Evolutionary conservation across 2,797 vertebrate species (phyloP).

Genomic region (Tympanoctomys barrerae): DNA sequence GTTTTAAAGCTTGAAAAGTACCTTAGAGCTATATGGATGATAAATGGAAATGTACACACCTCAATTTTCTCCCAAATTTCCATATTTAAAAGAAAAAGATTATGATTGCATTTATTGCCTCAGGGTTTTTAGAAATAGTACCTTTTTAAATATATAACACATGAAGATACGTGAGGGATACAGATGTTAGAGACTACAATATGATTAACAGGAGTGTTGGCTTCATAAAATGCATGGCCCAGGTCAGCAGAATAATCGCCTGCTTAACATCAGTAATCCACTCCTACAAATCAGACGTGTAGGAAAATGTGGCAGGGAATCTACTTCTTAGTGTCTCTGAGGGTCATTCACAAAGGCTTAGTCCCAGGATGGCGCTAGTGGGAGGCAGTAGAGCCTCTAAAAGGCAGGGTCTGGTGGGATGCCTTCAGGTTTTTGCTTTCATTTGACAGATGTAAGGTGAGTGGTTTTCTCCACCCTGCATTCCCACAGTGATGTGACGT

Average conservation of each 20-base stretch:
- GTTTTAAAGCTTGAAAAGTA: slow-evolving; percentile 60
- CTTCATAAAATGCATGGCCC: slow-evolving; percentile 28
- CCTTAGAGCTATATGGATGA: slow-evolving; percentile 30
- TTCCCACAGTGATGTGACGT: neutral
- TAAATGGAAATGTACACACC: neutral
- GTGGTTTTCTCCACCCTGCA: neutral
- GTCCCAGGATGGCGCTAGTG: too few species aligned
- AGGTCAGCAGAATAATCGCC: neutral
- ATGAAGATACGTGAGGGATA: neutral
- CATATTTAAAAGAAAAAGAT: slow-evolving; percentile 35
- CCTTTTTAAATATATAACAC: slow-evolving; percentile 41
- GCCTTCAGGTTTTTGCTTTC: neutral
- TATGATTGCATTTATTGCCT: slow-evolving; percentile 45
- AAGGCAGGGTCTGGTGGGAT: too few species aligned
- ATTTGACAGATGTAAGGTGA: neutral
- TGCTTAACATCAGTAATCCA: neutral
- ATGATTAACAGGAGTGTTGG: slow-evolving; percentile 27
- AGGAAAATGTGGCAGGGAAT: neutral
- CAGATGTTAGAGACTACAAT: slow-evolving; percentile 1
- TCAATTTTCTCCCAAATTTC: slow-evolving; percentile 36
- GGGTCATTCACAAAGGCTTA: neutral
- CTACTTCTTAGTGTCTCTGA: neutral
- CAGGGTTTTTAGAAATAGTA: slow-evolving; percentile 28
- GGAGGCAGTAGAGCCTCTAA: neutral
- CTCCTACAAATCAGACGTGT: neutral